Evolutionary conservation across 2,113 vertebrate species (phyloP), one percentile per base, ranked within the genome.

Genomic region (Pedionomus torquatus): DNA sequence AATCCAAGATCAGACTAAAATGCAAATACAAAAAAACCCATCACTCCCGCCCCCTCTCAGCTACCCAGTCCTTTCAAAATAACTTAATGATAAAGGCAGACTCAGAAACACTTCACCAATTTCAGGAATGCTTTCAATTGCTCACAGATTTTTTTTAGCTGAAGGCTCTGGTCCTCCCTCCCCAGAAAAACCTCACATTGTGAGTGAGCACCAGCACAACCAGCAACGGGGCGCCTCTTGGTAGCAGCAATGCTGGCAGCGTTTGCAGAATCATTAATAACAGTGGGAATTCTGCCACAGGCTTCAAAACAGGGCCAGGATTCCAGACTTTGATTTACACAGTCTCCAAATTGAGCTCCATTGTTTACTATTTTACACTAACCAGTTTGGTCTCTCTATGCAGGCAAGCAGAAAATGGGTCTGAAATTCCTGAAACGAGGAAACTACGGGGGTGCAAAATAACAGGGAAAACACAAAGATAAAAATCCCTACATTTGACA

Each of bases 1-100:
- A 97, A 97, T 57, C 89, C 57, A 89, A 97, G 82, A 91, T 72
- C 94, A 90, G 87, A 63, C 65, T 81, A 35, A 96, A 97, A 93
- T 11, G 80, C 89, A 96, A 94, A 96, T 84, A 90, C 11, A 66
- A 31, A 55, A 90, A 79, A 96, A 18, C 46, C 46, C 46, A 39
- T 10, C 57, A 49, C 7, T n/a, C 52, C 63, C 48, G 15, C 23
- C 39, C 55, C n/a, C 60, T 52, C 25, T 30, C 28, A 31, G n/a
- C 75, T 24, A 74, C 74, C 43, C 87, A 91, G 55, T 30, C 52
- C 89, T 83, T 97, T 95, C 95, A 96, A 97, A 98, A 96, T 46
- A 97, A 93, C 95, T 96, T 97, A 97, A 98, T 89, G 96, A 97
- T 97, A 97, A 98, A 98, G 97, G 94, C 97, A 96, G 97, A 93